phyloP scores from a whole-genome alignment of 1,140 invertebrate genomes.

The Pogonomyrmex barbatus region DNA sequence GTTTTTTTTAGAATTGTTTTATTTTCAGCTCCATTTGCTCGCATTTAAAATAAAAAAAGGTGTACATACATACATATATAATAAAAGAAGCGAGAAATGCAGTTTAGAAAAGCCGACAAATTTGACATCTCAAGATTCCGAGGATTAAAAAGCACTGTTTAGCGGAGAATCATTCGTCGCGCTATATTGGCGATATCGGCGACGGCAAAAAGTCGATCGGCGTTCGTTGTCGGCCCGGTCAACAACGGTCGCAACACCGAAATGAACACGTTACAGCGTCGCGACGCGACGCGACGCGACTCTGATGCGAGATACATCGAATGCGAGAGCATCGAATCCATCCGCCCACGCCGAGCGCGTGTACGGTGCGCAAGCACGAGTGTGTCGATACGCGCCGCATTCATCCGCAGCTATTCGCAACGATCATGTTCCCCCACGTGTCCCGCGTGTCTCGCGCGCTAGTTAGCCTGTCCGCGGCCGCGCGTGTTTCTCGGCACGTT shows the following conservation, averaged over 20 bases:
- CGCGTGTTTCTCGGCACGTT: conserved; percentile 77
- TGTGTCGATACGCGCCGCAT: conserved; percentile 55
- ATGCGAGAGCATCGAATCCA: conserved; percentile 61
- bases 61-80: neutral
- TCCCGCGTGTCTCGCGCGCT: conserved; percentile 67
- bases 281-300: conserved; percentile 27
- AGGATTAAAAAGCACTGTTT: neutral
- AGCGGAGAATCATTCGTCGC: neutral
- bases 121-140: neutral
- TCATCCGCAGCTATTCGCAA: conserved; percentile 55
- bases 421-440: conserved; percentile 72
- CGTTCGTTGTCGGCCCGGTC: conserved; percentile 35
- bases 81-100: neutral
- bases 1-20: neutral
- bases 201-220: conserved; percentile 51
- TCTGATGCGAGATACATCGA: conserved; percentile 43
- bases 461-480: conserved; percentile 67
- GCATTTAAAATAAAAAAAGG: neutral
- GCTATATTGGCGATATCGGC: neutral
- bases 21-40: neutral
- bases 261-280: conserved; percentile 70
- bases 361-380: conserved; percentile 23
- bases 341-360: conserved; percentile 44
- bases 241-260: conserved; percentile 52
- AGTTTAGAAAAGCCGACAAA: neutral